phyloP scores from a whole-genome alignment of 2,888 invertebrate species.

The Caenorhabditis sulstoni region DNA sequence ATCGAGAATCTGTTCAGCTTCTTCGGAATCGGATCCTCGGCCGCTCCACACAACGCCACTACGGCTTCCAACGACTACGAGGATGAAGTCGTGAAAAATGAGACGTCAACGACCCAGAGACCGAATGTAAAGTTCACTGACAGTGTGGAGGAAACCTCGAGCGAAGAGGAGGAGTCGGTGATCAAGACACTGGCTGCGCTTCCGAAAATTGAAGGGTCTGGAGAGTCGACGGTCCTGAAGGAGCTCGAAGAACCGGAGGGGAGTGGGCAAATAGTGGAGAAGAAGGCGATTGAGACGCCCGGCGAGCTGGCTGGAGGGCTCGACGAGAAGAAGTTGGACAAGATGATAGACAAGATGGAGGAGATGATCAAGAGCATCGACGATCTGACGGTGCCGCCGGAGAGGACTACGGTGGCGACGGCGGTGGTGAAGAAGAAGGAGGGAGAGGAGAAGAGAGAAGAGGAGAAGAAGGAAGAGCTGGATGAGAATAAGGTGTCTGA shows the following conservation, averaged over 20 bases:
- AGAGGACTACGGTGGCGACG: conserved; percentile 32
- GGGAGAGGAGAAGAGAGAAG: conserved; percentile 15
- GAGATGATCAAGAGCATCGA: conserved; percentile 59
- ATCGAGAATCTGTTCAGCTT: conserved; percentile 64
- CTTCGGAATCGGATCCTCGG: conserved; percentile 58
- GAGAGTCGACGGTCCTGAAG: conserved; percentile 34
- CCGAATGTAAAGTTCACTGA: conserved; percentile 31
- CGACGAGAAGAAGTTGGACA: conserved; percentile 53
- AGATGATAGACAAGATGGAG: conserved; percentile 61
- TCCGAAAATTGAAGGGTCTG: conserved; percentile 55
- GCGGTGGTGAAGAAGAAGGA: conserved; percentile 2
- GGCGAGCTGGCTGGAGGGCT: conserved; percentile 29
- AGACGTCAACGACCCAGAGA: conserved; percentile 5
- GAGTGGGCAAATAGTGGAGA: conserved; percentile 52
- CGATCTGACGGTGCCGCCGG: conserved; percentile 46
- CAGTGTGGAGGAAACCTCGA: conserved; percentile 43
- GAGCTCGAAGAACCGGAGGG: conserved; percentile 43
- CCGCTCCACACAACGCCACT: conserved; percentile 36
- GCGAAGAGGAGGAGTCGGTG: conserved; percentile 55
- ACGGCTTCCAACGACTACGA: conserved; percentile 46
- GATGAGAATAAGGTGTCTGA: conserved; percentile 50
- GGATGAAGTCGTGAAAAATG: conserved; percentile 49
- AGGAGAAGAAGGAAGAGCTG: conserved; percentile 5
- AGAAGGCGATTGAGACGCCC: conserved; percentile 37
- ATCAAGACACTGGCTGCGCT: conserved; percentile 44